Percentiles rank a stretch among this genome's conserved stretches.
phyloP scores from a whole-genome alignment of 2,113 vertebrate genomes.

The Ivindomyrus marchei region DNA sequence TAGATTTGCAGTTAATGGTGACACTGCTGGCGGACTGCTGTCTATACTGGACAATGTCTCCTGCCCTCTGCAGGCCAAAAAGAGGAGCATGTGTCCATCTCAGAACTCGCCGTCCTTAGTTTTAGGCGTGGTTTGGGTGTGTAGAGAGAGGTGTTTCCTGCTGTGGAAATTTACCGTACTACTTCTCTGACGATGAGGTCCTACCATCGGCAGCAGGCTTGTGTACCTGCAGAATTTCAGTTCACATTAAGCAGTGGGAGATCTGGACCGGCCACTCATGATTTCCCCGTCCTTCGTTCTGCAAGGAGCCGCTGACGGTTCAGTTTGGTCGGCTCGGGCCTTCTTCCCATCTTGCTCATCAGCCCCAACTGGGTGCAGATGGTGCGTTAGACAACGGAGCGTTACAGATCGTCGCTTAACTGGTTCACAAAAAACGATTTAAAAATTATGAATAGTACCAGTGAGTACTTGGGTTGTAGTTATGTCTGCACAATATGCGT shows the following conservation, averaged over 20 bases:
- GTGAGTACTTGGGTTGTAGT: not conserved
- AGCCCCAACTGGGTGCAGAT: not conserved
- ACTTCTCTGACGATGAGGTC: not conserved
- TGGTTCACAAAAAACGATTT: not conserved
- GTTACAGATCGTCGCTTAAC: not conserved
- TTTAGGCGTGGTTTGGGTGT: not conserved
- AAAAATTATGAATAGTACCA: not conserved
- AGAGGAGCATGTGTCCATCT: not conserved
- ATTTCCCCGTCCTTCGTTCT: not conserved
- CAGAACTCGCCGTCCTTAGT: not conserved
- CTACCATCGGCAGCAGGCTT: not conserved
- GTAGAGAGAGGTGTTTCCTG: not conserved
- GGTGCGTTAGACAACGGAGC: not conserved
- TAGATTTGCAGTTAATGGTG: not conserved
- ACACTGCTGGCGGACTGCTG: not conserved
- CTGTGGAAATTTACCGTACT: not conserved
- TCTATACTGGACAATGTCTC: not conserved
- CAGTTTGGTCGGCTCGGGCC: not conserved
- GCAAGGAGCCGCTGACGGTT: not conserved
- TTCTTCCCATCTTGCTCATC: not conserved
- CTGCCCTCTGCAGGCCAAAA: not conserved
- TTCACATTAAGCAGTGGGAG: not conserved
- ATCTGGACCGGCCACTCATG: not conserved
- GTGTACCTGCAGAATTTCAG: not conserved
- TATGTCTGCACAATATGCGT: not conserved